Evolutionary conservation across 2,888 invertebrate species (phyloP).

Genomic region (Latheticus oryzae): DNA sequence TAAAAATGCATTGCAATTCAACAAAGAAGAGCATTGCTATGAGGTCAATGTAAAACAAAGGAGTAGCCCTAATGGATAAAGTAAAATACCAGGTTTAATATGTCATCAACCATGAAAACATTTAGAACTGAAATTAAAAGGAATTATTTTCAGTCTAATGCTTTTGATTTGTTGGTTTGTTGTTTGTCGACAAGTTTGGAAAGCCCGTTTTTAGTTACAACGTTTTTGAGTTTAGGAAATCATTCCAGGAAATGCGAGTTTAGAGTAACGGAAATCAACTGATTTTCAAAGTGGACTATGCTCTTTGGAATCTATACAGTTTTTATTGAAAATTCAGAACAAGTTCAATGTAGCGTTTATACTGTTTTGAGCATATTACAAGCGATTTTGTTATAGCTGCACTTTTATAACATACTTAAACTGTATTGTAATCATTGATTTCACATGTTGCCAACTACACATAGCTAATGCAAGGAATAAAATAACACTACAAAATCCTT

Average conservation of each 20-base stretch:
- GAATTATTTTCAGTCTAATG: conserved; percentile 18
- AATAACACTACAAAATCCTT: no score
- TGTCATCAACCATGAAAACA: conserved; percentile 29
- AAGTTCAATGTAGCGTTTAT: conserved; percentile 8
- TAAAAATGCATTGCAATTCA: conserved; percentile 16
- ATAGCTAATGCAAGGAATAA: no score
- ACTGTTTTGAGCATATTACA: conserved; percentile 5
- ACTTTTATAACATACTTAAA: conserved; percentile 17
- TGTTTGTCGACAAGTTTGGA: conserved; percentile 20
- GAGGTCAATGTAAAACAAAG: no score
- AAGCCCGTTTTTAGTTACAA: conserved; percentile 9
- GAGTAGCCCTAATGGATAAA: no score
- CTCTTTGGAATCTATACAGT: conserved; percentile 19
- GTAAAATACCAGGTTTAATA: conserved; percentile 29
- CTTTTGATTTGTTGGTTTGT: conserved; percentile 4
- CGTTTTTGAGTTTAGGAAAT: background rate
- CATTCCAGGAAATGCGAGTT: conserved; percentile 13
- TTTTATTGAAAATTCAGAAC: conserved; percentile 4
- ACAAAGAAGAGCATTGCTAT: background rate
- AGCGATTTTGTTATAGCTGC: conserved; percentile 3
- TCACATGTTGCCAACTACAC: conserved; percentile 19
- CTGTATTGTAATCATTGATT: conserved; percentile 14
- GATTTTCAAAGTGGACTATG: conserved; percentile 18
- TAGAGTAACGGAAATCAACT: conserved; percentile 12
- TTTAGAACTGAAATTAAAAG: conserved; percentile 29